Evolutionary conservation across 2,113 vertebrate genomes (phyloP), one percentile per base, ranked within the genome.

Genomic region (Anas platyrhynchos): DNA sequence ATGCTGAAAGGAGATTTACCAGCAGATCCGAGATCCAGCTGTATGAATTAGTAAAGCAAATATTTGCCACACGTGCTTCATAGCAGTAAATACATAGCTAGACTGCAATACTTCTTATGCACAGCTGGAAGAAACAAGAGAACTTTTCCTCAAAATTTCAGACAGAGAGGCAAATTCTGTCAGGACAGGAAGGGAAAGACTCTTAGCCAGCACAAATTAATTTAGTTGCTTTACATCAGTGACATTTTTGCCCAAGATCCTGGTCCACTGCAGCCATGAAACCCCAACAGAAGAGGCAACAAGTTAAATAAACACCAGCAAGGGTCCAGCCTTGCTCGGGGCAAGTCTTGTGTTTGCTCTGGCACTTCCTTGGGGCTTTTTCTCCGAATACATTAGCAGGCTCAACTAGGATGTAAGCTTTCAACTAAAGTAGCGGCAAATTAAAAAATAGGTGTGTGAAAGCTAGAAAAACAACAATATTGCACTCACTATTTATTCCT

Each of bases 221-320:
- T 61, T 77, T 31, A 4, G 32, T 7, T 80, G 26, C 66, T 93
- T 95, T 85, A 58, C 23, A 66, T 52, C 36, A 95, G 48, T 34
- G 34, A 54, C 21, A 71, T 50, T 43, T 93, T 84, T 88, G 74
- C 86, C 93, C 86, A 68, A 93, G 77, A 95, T 73, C 62, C 62
- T 89, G 63, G 88, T 88, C 43, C 62, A 11, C 38, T 72, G 50
- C 16, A 81, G 85, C 62, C 78, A 26, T 58, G 82, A 84, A 89
- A 50, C 71, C 77, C 54, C 44, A 26, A 63, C 31, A 73, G 74
- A 86, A 52, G 36, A 79, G 61, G 81, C 13, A 55, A 52, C 1
- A 7, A 50, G 71, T 89, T 92, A 89, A 95, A 86, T 72, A 95
- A 92, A 82, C 77, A 55, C 18, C 84, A 71, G 61, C 61, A 74